Conservation (phyloP, 2,888 invertebrate genomes). For the Dysmachus trigonus region DNA sequence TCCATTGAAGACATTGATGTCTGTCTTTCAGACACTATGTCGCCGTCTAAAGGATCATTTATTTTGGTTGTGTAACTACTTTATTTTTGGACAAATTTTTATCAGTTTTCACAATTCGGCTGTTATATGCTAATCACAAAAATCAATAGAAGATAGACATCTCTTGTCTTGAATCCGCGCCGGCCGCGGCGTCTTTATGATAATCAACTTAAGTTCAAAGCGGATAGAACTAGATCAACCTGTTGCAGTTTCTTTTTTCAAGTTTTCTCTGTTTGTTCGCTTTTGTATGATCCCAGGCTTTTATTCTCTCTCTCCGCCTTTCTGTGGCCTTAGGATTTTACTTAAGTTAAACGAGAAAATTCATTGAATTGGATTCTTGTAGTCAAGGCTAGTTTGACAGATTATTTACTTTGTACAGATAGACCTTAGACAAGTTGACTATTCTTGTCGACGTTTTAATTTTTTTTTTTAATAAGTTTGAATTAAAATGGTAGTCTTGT, state of each 20-base stretch:
- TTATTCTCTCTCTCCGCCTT: neutral
- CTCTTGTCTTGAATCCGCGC: neutral
- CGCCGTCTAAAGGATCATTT: neutral
- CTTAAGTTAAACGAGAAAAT: neutral
- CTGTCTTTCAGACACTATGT: neutral
- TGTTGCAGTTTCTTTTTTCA: constrained; percentile 9
- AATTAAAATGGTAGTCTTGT: neutral
- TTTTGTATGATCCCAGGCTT: neutral
- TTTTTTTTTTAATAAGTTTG: neutral
- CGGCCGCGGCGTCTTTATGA: neutral
- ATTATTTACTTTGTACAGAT: neutral
- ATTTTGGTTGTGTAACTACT: neutral
- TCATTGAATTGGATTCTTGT: neutral
- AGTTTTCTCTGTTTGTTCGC: neutral
- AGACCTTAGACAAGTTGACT: neutral
- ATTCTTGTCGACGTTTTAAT: neutral
- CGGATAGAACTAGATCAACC: constrained; percentile 29
- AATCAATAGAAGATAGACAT: neutral
- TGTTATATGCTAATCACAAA: neutral
- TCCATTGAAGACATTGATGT: neutral
- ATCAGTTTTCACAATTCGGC: neutral
- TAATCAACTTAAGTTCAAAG: neutral
- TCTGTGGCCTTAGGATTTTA: neutral
- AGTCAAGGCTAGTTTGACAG: neutral
- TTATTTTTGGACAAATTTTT: neutral